phyloP scores from a whole-genome alignment of 2,888 invertebrate genomes.

The Phyllotreta striolata region DNA sequence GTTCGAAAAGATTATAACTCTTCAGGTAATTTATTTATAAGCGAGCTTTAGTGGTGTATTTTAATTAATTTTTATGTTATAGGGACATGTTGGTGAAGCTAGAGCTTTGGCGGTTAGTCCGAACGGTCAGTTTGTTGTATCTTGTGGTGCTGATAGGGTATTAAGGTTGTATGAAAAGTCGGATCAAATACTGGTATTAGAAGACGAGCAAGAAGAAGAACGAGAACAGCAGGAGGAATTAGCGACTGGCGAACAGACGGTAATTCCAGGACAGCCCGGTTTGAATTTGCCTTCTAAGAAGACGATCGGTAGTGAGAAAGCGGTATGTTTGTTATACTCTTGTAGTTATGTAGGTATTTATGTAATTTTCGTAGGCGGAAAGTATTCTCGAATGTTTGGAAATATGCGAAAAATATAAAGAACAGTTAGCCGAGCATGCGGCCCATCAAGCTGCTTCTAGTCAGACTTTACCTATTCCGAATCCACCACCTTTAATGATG shows the following conservation, averaged over 20 bases:
- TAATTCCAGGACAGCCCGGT: constrained; percentile 75
- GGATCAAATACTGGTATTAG: constrained; percentile 88
- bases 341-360: background rate
- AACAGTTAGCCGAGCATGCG: constrained; percentile 66
- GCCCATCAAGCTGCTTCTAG: constrained; percentile 54
- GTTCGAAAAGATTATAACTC: constrained; percentile 87
- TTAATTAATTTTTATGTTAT: constrained; percentile 33
- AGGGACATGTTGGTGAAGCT: constrained; percentile 87
- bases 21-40: constrained; percentile 67
- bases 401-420: constrained; percentile 71
- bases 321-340: constrained; percentile 65
- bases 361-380: constrained; percentile 71
- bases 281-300: constrained; percentile 83
- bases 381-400: constrained; percentile 90
- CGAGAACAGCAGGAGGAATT: constrained; percentile 79
- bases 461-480: constrained; percentile 62
- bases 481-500: constrained; percentile 81
- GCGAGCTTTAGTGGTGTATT: constrained; percentile 2
- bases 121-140: constrained; percentile 79
- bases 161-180: constrained; percentile 86
- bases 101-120: constrained; percentile 79
- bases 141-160: constrained; percentile 88
- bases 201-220: constrained; percentile 88
- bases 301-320: constrained; percentile 86
- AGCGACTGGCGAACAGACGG: constrained; percentile 76